Percentiles rank a stretch among this genome's conserved stretches.
phyloP scores from a whole-genome alignment of 2,113 vertebrate species.

The Apteryx owenii region DNA sequence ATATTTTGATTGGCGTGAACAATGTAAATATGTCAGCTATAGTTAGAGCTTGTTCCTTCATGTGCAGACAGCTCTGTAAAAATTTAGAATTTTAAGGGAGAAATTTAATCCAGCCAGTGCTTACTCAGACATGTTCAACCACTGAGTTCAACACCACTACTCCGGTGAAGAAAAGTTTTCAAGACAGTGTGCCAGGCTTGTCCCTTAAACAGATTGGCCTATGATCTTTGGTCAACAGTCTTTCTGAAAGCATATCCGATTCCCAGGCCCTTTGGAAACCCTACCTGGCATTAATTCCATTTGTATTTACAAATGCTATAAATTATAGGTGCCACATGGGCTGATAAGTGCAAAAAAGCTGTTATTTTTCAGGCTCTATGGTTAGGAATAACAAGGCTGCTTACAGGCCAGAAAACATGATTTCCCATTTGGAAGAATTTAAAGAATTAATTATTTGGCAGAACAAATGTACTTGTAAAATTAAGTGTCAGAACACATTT shows the following conservation, averaged over 20 bases:
- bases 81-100: background rate
- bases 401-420: constrained; percentile 1
- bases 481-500: constrained; percentile 23
- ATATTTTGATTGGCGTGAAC: background rate
- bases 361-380: background rate
- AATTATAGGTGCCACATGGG: background rate
- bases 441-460: constrained; percentile 72
- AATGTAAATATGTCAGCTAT: background rate
- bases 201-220: background rate
- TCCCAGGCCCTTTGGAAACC: constrained; percentile 49
- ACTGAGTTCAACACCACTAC: background rate
- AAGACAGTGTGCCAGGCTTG: background rate
- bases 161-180: background rate
- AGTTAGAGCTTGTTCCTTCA: constrained; percentile 24
- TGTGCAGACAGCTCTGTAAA: constrained; percentile 48
- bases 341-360: background rate
- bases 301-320: background rate
- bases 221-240: background rate
- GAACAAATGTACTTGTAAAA: constrained; percentile 61
- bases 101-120: background rate
- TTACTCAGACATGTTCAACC: background rate
- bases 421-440: constrained; percentile 60
- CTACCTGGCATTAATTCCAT: constrained; percentile 26
- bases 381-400: constrained; percentile 21
- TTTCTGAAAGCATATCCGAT: background rate